phyloP scores from a whole-genome alignment of 2,888 invertebrate species.

The Tinea pellionella region DNA sequence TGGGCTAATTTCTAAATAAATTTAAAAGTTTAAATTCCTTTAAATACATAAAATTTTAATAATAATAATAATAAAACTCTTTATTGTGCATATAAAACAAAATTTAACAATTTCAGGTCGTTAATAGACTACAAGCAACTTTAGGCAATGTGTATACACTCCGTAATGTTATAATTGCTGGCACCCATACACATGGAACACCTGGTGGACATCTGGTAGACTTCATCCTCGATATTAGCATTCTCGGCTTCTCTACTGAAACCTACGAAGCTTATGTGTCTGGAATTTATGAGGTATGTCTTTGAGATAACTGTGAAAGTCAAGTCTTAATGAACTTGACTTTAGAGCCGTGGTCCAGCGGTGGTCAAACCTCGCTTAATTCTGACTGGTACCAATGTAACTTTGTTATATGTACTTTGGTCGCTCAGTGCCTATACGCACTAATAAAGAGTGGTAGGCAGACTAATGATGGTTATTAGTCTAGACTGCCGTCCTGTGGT shows the following conservation, averaged over 20 bases:
- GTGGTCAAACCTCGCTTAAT: too few species aligned
- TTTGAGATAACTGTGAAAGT: neutral
- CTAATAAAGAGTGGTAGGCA: too few species aligned
- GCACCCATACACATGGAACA: conserved; percentile 89
- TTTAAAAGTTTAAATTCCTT: too few species aligned
- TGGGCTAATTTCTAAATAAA: too few species aligned
- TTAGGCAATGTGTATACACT: conserved; percentile 79
- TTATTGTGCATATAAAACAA: neutral
- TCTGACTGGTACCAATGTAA: too few species aligned
- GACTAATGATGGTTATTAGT: too few species aligned
- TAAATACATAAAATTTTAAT: too few species aligned
- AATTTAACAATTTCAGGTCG: conserved; percentile 69
- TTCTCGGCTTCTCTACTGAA: conserved; percentile 75
- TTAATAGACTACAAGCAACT: conserved; percentile 73
- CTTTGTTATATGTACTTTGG: too few species aligned
- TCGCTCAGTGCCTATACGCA: too few species aligned
- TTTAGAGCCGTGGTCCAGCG: too few species aligned
- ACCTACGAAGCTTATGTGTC: conserved; percentile 52
- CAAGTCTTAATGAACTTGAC: neutral
- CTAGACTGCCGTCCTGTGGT: too few species aligned
- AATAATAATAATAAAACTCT: too few species aligned
- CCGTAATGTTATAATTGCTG: conserved; percentile 87
- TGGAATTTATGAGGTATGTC: conserved; percentile 50
- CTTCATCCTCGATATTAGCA: conserved; percentile 87
- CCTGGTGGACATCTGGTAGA: conserved; percentile 91